Evolutionary conservation across 2,888 invertebrate genomes (phyloP), one percentile per base, ranked within the genome.

Genomic region (Chloroclysta siterata): DNA sequence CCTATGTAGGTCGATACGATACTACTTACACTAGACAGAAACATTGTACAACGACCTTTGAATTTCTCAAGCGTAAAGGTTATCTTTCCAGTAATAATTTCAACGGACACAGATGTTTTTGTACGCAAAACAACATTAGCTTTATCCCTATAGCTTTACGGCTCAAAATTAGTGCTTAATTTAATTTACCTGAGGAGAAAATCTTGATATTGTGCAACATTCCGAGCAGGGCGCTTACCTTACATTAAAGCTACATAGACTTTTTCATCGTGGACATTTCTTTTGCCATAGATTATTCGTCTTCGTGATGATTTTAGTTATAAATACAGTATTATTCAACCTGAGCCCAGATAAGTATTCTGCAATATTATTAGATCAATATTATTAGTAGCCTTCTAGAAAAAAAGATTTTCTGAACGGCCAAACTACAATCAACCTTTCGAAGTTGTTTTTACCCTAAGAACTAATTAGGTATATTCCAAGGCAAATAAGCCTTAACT

Each of bases 31-130:
- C 61, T 52, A 65, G 53, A 65, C 65, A 60, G 56, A 48, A 53
- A 50, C 46, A 53, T 57, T 63, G 60, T 59, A 53, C 54, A 42
- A 17, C 29, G 57, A 57, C 57, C 67, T 65, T 53, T 60, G 42
- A 53, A 53, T 60, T 65, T 63, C 60, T 54, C 61, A 60, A 65
- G 55, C 61, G 65, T 65, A 69, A 63, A 66, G 63, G 69, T 67
- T 65, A 69, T 63, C 66, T 56, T 22, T 55, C 36, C 36, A 46
- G 46, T 46, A 54, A 36, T 54, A 48, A 55, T 66, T 59, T 59
- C 42, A 54, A 53, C 60, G 51, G 64, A 53, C 61, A 59, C 57
- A 57, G 53, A 60, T 53, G 57, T 65, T 51, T 54, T 46, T n/a
- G 39, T 53, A 41, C 36, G 13, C 17, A 42, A 48, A 44, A 11